These are phyloP conservation scores for Drosophila antonietae DNA, from an alignment of 2,888 invertebrate species.

Conservation along the genomic window DNA sequence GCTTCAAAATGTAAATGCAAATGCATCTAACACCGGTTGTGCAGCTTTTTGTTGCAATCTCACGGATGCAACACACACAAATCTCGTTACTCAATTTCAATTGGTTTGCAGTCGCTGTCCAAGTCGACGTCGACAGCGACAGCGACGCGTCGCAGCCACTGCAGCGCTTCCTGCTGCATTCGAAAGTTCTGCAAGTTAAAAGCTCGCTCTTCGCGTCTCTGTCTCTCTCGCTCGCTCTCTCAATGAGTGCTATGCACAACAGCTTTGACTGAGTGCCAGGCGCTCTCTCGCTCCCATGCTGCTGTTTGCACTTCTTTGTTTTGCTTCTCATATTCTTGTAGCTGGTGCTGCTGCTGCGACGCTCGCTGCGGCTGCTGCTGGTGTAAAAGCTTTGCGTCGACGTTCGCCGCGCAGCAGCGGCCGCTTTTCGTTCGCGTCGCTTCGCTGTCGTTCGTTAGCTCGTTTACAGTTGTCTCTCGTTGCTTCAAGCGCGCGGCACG, in stretches of 20 bases:
- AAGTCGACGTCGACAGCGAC: slow-evolving; percentile 16
- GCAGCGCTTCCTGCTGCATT: slow-evolving; percentile 66
- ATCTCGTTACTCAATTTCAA: slow-evolving; percentile 80
- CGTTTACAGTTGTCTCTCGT: slow-evolving; percentile 83
- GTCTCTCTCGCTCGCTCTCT: slow-evolving; percentile 18
- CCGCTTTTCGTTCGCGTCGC: slow-evolving; percentile 68
- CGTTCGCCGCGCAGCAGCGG: slow-evolving; percentile 47
- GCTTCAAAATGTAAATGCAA: slow-evolving; percentile 78
- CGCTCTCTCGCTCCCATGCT: slow-evolving; percentile 26
- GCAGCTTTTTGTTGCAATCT: slow-evolving; percentile 72
- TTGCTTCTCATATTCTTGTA: slow-evolving; percentile 76
- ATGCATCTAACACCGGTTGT: slow-evolving; percentile 80
- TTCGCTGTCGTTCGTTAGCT: slow-evolving; percentile 66
- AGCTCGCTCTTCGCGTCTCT: slow-evolving; percentile 28
- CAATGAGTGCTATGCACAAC: slow-evolving; percentile 5
- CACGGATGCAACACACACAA: slow-evolving; percentile 58
- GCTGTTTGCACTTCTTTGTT: slow-evolving; percentile 78
- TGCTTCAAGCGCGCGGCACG: slow-evolving; percentile 81
- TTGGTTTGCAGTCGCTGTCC: slow-evolving; percentile 61
- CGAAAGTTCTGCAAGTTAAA: slow-evolving; percentile 62
- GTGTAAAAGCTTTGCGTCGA: slow-evolving; percentile 75
- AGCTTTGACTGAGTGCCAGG: slow-evolving; percentile 26
- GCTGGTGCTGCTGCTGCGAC: slow-evolving; percentile 37
- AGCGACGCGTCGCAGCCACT: slow-evolving; percentile 28
- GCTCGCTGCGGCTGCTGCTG: slow-evolving; percentile 36